phyloP scores from a whole-genome alignment of 2,113 vertebrate genomes.

The Cricetomys ansorgei region DNA sequence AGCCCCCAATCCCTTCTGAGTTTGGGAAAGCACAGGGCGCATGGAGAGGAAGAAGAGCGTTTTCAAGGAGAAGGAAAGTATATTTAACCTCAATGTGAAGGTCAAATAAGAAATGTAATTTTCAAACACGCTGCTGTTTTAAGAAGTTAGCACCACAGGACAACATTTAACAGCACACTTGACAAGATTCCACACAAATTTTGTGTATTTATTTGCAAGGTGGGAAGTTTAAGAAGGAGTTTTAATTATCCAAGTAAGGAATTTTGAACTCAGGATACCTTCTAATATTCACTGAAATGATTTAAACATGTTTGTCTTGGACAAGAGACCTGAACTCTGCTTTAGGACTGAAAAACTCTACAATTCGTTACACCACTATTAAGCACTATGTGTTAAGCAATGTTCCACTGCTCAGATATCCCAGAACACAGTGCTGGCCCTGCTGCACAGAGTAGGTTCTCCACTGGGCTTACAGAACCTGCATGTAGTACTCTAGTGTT shows the following conservation, averaged over 20 bases:
- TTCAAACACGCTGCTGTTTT: neutral
- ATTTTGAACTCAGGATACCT: neutral
- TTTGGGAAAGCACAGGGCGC: neutral
- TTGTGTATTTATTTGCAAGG: neutral
- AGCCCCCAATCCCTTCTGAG: neutral
- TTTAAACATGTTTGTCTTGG: no score
- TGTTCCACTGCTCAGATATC: no score
- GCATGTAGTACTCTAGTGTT: no score
- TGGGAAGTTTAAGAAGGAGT: neutral
- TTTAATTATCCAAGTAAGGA: neutral
- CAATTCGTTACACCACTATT: no score
- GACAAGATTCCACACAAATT: neutral
- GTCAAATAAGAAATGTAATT: neutral
- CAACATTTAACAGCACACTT: rapidly evolving
- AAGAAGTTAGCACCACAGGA: neutral
- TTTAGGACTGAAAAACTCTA: no score
- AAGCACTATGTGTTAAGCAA: no score
- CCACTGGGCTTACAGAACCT: no score
- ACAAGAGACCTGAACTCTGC: no score
- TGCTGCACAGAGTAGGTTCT: no score
- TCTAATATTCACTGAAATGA: no score
- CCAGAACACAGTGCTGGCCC: no score
- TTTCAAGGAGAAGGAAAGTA: neutral
- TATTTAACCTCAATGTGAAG: neutral
- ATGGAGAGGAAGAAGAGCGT: neutral